These are phyloP conservation scores for Acestrorhynchus altus DNA, from an alignment of 2,797 vertebrate genomes.

Conservation along the genomic window DNA sequence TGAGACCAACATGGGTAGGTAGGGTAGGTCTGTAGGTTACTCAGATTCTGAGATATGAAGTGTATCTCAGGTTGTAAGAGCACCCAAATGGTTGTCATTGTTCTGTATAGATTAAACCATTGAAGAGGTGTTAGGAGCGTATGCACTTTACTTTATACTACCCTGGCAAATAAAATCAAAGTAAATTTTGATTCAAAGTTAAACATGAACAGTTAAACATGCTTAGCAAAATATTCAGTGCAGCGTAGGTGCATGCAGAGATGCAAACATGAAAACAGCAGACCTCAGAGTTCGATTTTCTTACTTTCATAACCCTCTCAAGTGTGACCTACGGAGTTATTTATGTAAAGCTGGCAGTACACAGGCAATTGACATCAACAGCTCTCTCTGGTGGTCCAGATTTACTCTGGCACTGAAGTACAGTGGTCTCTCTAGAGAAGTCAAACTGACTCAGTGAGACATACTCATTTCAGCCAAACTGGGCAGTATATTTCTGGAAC, in stretches of 20 bases:
- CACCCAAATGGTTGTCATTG: too few species aligned
- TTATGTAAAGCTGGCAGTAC: slow-evolving; percentile 22
- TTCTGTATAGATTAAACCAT: too few species aligned
- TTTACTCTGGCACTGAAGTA: slow-evolving; percentile 24
- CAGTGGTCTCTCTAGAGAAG: slow-evolving; percentile 16
- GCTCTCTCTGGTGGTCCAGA: slow-evolving; percentile 27
- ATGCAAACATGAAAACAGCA: background rate
- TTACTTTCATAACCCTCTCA: slow-evolving; percentile 15
- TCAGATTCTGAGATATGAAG: too few species aligned
- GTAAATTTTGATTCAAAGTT: too few species aligned
- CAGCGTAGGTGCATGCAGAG: background rate
- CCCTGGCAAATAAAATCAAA: too few species aligned
- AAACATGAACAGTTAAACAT: too few species aligned
- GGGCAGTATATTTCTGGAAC: slow-evolving; percentile 32
- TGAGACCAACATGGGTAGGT: too few species aligned
- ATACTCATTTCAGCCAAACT: slow-evolving; percentile 30
- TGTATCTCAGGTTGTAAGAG: too few species aligned
- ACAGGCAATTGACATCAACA: slow-evolving; percentile 13
- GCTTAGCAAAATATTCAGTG: too few species aligned
- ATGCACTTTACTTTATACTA: too few species aligned
- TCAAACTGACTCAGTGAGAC: slow-evolving; percentile 33
- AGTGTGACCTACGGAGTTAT: slow-evolving; percentile 31
- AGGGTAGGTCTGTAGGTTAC: too few species aligned
- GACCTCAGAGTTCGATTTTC: background rate
- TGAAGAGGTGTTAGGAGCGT: too few species aligned